Base-by-base conservation (phyloP, 2,888 invertebrate species). In the Latheticus oryzae region DNA sequence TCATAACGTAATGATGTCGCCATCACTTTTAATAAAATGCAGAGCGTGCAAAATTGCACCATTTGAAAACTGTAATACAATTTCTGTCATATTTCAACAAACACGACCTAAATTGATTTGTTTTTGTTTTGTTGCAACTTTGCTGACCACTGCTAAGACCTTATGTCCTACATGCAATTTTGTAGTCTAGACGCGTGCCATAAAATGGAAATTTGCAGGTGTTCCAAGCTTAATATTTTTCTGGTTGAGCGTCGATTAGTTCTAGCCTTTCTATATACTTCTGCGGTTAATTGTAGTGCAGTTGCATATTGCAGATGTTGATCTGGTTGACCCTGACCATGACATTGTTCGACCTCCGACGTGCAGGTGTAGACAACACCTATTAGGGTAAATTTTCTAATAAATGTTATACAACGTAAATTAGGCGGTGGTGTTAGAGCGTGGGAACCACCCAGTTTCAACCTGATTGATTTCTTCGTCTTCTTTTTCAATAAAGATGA, bases 261-360 rank as follows among this genome's bases (percentile, higher is more conserved):
- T 11, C 26, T 7, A 42, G 15, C 26, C 32, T 32, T 26, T 21
- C 33, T 42, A 24, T 32, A 11, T 28, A 28, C 47, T 30, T 64
- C 52, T 58, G 56, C 54, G 55, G 60, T 53, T 63, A 61, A 66
- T 61, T 64, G 65, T 67, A 67, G 64, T 71, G 73, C 73, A 75
- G 73, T 73, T 74, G 75, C 74, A 76, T 73, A 73, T 73, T 76
- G 76, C 77, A 78, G 77, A 78, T 78, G 77, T 71, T 69, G 75
- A 77, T 76, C 77, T 73, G 68, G 78, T 77, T 73, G 77, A 70
- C 78, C 78, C 72, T 78, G 78, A 78, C 78, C 76, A 77, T 78
- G 78, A 78, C 78, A 75, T 78, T 78, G 77, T 58, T 58, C 73
- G 77, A 77, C 78, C 78, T 78, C 76, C 76, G 68, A 62, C 55